Conservation (phyloP, 2,797 vertebrate genomes). For the Bothrops alternatus region DNA sequence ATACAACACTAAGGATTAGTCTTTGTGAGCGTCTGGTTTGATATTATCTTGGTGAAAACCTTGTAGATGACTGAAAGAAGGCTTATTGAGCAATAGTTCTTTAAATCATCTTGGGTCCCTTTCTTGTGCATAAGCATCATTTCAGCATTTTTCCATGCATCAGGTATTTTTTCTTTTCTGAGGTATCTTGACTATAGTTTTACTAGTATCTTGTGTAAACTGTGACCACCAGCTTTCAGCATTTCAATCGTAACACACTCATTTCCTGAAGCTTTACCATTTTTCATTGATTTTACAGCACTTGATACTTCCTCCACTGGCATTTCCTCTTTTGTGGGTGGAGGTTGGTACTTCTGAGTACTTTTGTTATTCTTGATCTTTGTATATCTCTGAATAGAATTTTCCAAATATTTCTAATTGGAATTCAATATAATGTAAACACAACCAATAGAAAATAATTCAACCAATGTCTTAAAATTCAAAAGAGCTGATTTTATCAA, state of each 20-base stretch:
- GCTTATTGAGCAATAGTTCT: neutral
- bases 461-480: too few species aligned
- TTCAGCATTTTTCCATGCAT: neutral
- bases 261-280: neutral
- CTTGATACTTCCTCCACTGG: neutral
- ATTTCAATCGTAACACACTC: neutral
- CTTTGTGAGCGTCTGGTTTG: too few species aligned
- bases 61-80: neutral
- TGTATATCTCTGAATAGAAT: neutral
- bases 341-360: neutral
- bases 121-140: neutral
- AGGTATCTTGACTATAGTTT: too few species aligned
- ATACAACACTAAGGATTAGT: too few species aligned
- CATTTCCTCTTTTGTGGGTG: neutral
- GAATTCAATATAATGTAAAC: too few species aligned
- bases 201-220: too few species aligned
- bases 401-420: neutral
- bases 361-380: neutral
- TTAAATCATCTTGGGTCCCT: neutral
- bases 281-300: neutral
- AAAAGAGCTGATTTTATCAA: too few species aligned
- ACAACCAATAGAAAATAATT: too few species aligned
- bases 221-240: neutral
- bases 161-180: too few species aligned
- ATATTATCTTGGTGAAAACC: neutral